These are phyloP conservation scores for Proterorhinus semilunaris DNA, from an alignment of 2,113 vertebrate species.

Conservation along the genomic window DNA sequence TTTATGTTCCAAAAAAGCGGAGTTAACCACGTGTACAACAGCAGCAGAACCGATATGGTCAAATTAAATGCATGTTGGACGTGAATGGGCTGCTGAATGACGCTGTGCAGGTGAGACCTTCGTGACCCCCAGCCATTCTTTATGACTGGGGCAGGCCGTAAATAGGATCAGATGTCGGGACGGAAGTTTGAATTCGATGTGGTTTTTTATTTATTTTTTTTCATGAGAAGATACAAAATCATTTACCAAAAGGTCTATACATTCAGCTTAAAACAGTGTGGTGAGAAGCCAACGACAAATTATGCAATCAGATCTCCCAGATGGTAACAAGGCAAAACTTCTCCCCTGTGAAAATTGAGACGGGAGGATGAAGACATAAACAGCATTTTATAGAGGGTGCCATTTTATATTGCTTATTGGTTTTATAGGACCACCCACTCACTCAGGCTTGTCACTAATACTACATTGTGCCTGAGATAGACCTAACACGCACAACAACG, in stretches of 20 bases:
- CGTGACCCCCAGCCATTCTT: not conserved
- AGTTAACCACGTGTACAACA: not conserved
- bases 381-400: not conserved
- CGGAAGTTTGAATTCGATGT: too few species aligned
- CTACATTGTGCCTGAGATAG: not conserved
- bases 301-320: not conserved
- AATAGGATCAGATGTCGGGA: not conserved
- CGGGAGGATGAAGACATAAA: not conserved
- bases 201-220: too few species aligned
- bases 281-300: too few species aligned
- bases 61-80: not conserved
- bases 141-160: not conserved
- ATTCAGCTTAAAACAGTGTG: too few species aligned
- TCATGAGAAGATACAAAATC: too few species aligned
- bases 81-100: not conserved
- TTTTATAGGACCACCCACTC: slow-evolving; percentile 4
- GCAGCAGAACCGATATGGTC: not conserved
- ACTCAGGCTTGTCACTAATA: not conserved
- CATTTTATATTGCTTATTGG: not conserved
- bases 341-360: not conserved
- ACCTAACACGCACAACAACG: not conserved
- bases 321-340: not conserved
- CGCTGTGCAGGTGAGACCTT: slow-evolving; percentile 2
- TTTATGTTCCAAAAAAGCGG: not conserved
- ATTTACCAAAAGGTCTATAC: too few species aligned